phyloP scores from a whole-genome alignment of 1,140 invertebrate genomes.

The Heliconius hermathena region DNA sequence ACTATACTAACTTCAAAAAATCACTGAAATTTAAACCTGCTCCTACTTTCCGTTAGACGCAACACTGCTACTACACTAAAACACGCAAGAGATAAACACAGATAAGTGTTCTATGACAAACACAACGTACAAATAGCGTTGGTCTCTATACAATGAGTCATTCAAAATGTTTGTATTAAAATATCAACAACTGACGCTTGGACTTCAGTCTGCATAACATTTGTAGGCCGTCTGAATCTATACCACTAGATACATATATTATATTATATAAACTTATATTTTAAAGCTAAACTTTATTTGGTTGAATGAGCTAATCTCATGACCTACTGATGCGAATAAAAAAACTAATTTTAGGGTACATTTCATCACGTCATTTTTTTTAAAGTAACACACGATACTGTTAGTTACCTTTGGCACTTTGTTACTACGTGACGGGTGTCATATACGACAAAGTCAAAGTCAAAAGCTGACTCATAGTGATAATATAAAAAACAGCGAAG shows the following conservation, averaged over 20 bases:
- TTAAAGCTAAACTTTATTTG: not conserved
- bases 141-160: conserved; percentile 27
- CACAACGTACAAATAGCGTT: conserved; percentile 20
- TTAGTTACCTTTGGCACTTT: no score
- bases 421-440: no score
- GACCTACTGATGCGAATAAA: no score
- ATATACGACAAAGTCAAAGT: no score
- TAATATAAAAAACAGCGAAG: not conserved
- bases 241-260: not conserved
- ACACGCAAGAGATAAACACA: conserved; percentile 24
- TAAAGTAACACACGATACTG: no score
- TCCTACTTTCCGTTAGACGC: not conserved
- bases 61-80: not conserved
- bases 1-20: not conserved
- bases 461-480: not conserved
- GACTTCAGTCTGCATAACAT: not conserved
- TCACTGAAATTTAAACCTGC: not conserved
- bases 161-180: conserved; percentile 13
- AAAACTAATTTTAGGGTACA: no score
- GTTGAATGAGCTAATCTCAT: no score
- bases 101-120: conserved; percentile 28
- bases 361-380: no score
- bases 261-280: not conserved
- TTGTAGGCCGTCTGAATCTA: not conserved
- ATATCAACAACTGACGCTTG: conserved; percentile 9